Evolutionary conservation across 2,797 vertebrate species (phyloP), one percentile per base, ranked within the genome.

Genomic region (Otolemur crassicaudatus): DNA sequence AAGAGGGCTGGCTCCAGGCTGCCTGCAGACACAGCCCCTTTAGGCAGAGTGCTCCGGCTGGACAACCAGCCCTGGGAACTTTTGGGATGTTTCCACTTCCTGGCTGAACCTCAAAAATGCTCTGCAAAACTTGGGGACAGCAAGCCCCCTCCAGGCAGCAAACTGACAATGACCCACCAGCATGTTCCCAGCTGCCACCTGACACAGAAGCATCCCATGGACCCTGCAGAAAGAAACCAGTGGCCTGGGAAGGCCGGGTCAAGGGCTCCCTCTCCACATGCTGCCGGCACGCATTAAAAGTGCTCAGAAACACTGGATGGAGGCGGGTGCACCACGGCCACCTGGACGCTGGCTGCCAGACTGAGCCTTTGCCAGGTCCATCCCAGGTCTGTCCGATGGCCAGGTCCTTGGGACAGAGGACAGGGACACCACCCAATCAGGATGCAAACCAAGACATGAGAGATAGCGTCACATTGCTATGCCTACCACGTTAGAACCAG

Each of bases 401-500:
- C 75, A 1, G 11, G 2, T 3, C 27, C 79, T 61, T n/a, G 9
- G 46, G 46, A 31, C n/a, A 46, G 60, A 85, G 53, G 63, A 69
- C 0, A 1, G 31, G 25, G 58, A 87, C 37, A 11, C 60, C 25
- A 4, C 17, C 73, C 53, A 43, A 13, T 9, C 1, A 58, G 40
- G n/a, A 16, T 22, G 10, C 86, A 73, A 69, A 58, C 58, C 25
- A 25, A 25, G 46, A 70, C 46, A 43, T 7, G 40, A 43, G 40
- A 43, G 40, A 43, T 1, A 43, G 40, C 40, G 27, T 58, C 49
- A 34, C 70, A 23, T 40, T 29, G 4, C 72, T 19, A 25, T 19
- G 3, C 0, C 0, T 3, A 10, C 58, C 29, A 3, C 0, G 22
- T 53, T 7, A 72, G 61, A 58, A n/a, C 12, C 0, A 0, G 46